phyloP scores from a whole-genome alignment of 2,797 vertebrate species.

The Anolis apletophallus region DNA sequence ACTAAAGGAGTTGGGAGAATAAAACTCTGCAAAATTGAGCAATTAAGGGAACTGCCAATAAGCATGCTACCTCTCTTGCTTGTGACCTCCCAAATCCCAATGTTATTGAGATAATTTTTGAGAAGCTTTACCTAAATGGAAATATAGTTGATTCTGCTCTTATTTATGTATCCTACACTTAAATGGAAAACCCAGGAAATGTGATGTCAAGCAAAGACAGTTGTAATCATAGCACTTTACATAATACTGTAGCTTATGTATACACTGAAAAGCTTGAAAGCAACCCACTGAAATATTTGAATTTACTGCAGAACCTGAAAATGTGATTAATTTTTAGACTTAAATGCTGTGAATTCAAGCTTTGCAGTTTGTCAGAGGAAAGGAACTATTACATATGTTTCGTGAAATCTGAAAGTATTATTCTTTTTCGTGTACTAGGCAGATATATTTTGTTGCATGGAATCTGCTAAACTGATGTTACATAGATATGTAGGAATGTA shows the following conservation, averaged over 20 bases:
- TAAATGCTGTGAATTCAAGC: neutral
- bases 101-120: conserved; percentile 32
- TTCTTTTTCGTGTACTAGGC: conserved; percentile 3
- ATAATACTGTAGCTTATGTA: neutral
- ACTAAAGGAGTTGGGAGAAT: conserved; percentile 57
- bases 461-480: conserved; percentile 12
- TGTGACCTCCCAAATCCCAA: conserved; percentile 50
- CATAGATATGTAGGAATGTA: neutral
- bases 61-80: conserved; percentile 47
- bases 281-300: neutral
- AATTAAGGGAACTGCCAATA: conserved; percentile 54
- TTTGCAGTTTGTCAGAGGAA: conserved; percentile 6
- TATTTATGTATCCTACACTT: neutral
- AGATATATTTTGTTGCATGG: conserved; percentile 1
- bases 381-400: conserved; percentile 10
- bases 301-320: neutral
- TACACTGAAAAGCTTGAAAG: neutral
- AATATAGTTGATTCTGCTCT: neutral
- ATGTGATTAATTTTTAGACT: conserved; percentile 13
- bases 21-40: conserved; percentile 44
- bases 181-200: conserved; percentile 3
- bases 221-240: neutral
- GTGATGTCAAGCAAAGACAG: neutral
- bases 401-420: conserved; percentile 16
- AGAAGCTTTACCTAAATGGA: conserved; percentile 40